Evolutionary conservation across 2,113 vertebrate species (phyloP), one percentile per base, ranked within the genome.

Genomic region (Hippolais icterina): DNA sequence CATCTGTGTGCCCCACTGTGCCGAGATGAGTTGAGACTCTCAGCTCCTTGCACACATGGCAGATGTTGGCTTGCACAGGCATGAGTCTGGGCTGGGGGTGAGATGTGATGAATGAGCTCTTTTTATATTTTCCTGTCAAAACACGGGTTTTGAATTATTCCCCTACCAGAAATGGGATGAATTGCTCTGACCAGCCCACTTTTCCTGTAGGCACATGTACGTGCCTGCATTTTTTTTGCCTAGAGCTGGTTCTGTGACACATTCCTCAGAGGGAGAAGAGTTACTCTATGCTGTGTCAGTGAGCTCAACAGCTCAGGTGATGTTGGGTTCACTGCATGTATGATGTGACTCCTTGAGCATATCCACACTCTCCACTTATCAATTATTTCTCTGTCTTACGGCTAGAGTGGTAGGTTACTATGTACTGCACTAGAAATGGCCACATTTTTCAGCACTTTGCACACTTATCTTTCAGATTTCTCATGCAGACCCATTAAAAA

Each of bases 201-300:
- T 92, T 76, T 76, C 31, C 31, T 57, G 46, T 19, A 57, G 74
- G 49, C 12, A 70, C 69, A 37, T 47, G 15, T 33, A 15, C 35
- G 15, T 74, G 31, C 50, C 57, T 75, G 9, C 25, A 18, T 17
- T 52, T 16, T 16, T 9, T 63, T 78, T 63, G 16, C 49, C n/a
- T 49, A 16, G 47, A 74, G 33, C 8, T 68, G 31, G 12, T 64
- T 65, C 42, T 46, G n/a, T 54, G 52, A 54, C 35, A 25, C 28
- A 11, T 78, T 89, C 35, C 33, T 70, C 12, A 0, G 0, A 15
- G 52, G 39, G 2, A 46, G 27, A 42, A n/a, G 33, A 28, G 24
- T 61, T 77, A 16, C 4, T 46, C 15, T 49, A 0, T 33, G 14
- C 42, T 35, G 12, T 57, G 28, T 37, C 2, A 2, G 18, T 65